These are phyloP conservation scores for Mohoua ochrocephala DNA, from an alignment of 2,113 vertebrate genomes.

Conservation along the genomic window DNA sequence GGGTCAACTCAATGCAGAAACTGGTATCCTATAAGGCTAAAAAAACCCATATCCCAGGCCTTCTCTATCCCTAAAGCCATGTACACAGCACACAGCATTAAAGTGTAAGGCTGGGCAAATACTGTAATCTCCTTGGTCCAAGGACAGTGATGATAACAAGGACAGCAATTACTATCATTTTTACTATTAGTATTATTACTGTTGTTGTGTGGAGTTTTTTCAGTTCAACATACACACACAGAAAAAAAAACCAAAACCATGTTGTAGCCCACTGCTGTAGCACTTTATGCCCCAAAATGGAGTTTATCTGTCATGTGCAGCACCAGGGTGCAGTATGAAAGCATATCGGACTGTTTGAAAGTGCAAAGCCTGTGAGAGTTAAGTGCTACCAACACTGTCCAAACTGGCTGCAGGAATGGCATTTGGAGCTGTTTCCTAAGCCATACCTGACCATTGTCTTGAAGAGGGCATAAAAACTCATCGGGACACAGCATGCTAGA, in stretches of 20 bases:
- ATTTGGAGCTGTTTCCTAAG: background rate
- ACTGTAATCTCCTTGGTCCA: background rate
- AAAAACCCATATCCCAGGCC: background rate
- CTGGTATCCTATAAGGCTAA: background rate
- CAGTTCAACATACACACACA: background rate
- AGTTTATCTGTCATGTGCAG: background rate
- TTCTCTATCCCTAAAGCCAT: background rate
- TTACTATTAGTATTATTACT: background rate
- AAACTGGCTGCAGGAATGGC: background rate
- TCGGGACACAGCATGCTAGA: background rate
- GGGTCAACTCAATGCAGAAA: background rate
- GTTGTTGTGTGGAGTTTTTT: fast-evolving
- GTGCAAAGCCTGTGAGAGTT: background rate
- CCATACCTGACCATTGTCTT: background rate
- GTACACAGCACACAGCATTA: background rate
- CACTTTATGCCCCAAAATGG: background rate
- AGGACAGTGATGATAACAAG: background rate
- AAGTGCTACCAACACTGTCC: background rate
- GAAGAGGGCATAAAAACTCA: background rate
- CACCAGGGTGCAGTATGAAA: background rate
- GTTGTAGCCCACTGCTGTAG: background rate
- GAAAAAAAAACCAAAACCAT: background rate
- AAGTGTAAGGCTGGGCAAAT: background rate
- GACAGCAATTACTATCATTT: background rate
- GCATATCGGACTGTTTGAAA: fast-evolving